Evolutionary conservation across 2,888 invertebrate species (phyloP).

Genomic region (Trileptium ribeirensis): DNA sequence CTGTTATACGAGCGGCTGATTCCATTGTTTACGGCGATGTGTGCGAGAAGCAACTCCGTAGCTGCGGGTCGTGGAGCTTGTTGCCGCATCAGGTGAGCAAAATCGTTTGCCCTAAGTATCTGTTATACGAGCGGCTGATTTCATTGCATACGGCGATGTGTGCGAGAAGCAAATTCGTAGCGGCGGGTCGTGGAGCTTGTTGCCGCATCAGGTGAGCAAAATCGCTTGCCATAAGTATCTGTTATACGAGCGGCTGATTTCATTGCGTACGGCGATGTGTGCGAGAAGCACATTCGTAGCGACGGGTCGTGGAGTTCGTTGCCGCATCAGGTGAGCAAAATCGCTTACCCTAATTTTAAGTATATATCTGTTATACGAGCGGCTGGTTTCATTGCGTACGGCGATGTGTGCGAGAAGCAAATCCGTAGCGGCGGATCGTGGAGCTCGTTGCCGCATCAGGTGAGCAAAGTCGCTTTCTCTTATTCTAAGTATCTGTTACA

Average conservation of each 20-base stretch:
- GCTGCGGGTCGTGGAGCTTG: slow-evolving; percentile 68
- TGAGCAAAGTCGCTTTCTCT: too few relatives aligned
- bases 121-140: slow-evolving; percentile 81
- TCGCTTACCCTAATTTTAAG: too few relatives aligned
- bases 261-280: slow-evolving; percentile 74
- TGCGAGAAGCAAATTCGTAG: slow-evolving; percentile 73
- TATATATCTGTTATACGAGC: too few relatives aligned
- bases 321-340: slow-evolving; percentile 65
- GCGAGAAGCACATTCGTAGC: slow-evolving; percentile 72
- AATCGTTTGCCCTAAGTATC: too few relatives aligned
- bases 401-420: slow-evolving; percentile 73
- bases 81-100: slow-evolving; percentile 71
- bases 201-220: slow-evolving; percentile 70
- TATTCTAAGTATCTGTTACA: background rate
- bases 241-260: slow-evolving; percentile 65
- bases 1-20: slow-evolving; percentile 62
- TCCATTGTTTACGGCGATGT: slow-evolving; percentile 77
- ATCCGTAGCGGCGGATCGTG: slow-evolving; percentile 69
- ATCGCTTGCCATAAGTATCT: too few relatives aligned
- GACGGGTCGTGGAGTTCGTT: slow-evolving; percentile 71
- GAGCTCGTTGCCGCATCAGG: slow-evolving; percentile 73
- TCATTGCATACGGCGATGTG: slow-evolving; percentile 75
- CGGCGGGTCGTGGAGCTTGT: slow-evolving; percentile 67
- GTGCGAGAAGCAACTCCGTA: slow-evolving; percentile 72
- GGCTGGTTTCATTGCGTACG: slow-evolving; percentile 75